phyloP scores from a whole-genome alignment of 2,797 vertebrate species.

The Apogon talboti region DNA sequence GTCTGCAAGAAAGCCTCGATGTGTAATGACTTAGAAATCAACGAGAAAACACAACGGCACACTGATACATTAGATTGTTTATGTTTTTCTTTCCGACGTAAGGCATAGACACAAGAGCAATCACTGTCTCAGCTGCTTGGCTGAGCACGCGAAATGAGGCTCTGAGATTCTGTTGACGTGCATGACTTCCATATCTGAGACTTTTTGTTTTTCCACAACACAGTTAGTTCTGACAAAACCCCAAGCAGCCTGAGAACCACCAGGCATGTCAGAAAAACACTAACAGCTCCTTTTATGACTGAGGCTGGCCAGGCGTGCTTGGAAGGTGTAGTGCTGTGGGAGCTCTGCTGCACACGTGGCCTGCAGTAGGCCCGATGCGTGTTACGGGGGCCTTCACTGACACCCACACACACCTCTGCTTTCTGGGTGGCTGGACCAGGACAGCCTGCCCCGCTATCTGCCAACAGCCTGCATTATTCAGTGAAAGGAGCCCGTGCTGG shows the following conservation, averaged over 20 bases:
- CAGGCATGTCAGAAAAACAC: background rate
- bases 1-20: conserved; percentile 30
- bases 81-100: conserved; percentile 7
- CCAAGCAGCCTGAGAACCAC: background rate
- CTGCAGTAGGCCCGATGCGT: background rate
- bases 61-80: conserved; percentile 27
- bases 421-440: conserved; percentile 39
- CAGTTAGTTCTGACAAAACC: conserved; percentile 13
- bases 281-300: background rate
- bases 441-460: conserved; percentile 36
- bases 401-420: conserved; percentile 30
- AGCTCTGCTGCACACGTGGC: conserved; percentile 27
- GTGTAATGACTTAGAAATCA: conserved; percentile 41
- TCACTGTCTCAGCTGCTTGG: background rate
- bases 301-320: background rate
- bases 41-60: conserved; percentile 40
- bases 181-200: background rate
- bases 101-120: conserved; percentile 12
- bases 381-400: conserved; percentile 41
- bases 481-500: conserved; percentile 10
- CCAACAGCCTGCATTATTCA: conserved; percentile 63
- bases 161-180: background rate
- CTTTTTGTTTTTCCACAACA: background rate
- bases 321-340: conserved; percentile 9
- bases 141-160: conserved; percentile 11